Conservation (phyloP, 2,113 vertebrate genomes). For the Struthio camelus region DNA sequence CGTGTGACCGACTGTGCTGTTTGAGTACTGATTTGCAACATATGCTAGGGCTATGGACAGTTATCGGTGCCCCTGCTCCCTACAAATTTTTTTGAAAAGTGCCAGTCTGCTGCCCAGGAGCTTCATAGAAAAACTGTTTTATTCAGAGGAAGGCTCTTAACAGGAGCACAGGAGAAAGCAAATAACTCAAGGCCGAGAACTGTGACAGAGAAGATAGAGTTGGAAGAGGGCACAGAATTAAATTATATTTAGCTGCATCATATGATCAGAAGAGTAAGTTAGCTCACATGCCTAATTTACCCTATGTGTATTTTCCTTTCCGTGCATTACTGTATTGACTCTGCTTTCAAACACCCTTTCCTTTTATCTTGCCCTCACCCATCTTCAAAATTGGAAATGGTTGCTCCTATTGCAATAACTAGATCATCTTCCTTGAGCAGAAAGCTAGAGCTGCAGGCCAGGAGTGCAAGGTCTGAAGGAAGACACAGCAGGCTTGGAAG, state of each 20-base stretch:
- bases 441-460: neutral
- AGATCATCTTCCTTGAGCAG: neutral
- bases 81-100: neutral
- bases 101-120: neutral
- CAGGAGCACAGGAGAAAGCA: neutral
- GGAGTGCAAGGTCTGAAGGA: neutral
- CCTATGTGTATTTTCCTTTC: neutral
- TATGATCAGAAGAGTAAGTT: neutral
- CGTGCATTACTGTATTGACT: neutral
- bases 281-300: neutral
- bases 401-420: neutral
- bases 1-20: neutral
- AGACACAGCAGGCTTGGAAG: accelerated
- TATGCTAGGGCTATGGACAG: neutral
- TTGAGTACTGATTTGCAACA: neutral
- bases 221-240: neutral
- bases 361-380: neutral
- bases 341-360: neutral
- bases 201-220: neutral
- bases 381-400: neutral
- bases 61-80: neutral
- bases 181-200: accelerated
- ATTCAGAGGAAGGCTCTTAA: neutral
- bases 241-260: neutral
- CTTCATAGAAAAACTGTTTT: neutral